Conservation (phyloP, 37 sponge, comb jelly and placozoan species). For the Agelas oroides region DNA sequence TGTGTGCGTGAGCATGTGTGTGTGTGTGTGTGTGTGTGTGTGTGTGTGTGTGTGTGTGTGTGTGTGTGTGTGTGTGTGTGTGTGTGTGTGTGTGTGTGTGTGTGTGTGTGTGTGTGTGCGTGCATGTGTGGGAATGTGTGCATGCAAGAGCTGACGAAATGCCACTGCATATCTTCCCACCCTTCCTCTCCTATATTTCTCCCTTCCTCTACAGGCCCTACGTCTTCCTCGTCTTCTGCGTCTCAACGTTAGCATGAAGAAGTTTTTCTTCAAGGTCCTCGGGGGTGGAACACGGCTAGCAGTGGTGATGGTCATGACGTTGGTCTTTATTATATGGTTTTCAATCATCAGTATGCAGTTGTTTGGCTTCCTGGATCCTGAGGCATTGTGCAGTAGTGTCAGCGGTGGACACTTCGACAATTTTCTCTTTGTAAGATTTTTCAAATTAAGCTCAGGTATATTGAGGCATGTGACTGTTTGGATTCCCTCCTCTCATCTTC, state of each 20-base stretch:
- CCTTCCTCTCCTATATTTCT: no score
- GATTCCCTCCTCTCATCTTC: no score
- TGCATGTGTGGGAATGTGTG: no score
- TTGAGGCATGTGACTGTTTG: no score
- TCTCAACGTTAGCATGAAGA: not conserved
- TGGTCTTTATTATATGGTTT: conserved; percentile 26
- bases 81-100: no score
- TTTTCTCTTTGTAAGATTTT: conserved; percentile 41
- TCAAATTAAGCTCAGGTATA: not conserved
- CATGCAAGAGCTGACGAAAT: no score
- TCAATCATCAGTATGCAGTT: conserved; percentile 49
- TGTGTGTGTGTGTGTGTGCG: no score
- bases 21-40: no score
- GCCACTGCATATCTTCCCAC: no score
- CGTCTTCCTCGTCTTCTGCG: conserved; percentile 52
- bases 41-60: no score
- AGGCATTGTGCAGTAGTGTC: not conserved
- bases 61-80: no score
- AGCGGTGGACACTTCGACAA: conserved; percentile 36
- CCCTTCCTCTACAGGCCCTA: conserved; percentile 14
- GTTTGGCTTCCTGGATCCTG: conserved; percentile 30
- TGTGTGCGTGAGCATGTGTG: no score
- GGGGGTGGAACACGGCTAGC: conserved; percentile 30
- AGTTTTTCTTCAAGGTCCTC: conserved; percentile 43
- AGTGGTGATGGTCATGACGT: not conserved